phyloP scores from a whole-genome alignment of 1,140 invertebrate species.

The Zaprionus lachaisei region DNA sequence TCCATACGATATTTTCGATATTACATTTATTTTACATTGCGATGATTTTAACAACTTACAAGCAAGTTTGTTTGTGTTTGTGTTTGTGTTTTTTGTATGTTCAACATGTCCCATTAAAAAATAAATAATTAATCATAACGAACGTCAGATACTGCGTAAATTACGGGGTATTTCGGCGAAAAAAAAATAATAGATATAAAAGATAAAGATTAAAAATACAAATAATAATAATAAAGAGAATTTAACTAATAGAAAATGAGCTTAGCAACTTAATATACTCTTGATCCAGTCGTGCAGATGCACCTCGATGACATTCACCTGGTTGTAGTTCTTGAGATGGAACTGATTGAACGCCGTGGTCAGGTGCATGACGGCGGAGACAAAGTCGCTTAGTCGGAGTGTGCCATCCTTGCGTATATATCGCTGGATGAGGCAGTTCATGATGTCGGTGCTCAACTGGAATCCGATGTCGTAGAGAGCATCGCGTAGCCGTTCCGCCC shows the following conservation, averaged over 20 bases:
- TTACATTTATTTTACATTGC: conserved; percentile 45
- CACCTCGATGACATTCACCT: conserved; percentile 93
- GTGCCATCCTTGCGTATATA: conserved; percentile 98
- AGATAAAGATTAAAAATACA: neutral
- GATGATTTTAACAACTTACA: conserved; percentile 44
- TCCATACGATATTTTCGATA: neutral
- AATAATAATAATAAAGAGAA: conserved; percentile 12
- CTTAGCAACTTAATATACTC: conserved; percentile 69
- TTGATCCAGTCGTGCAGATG: conserved; percentile 88
- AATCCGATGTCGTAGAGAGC: conserved; percentile 95
- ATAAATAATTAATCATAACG: conserved; percentile 53
- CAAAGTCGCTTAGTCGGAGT: conserved; percentile 96
- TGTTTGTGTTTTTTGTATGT: conserved; percentile 15
- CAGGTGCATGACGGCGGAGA: conserved; percentile 94
- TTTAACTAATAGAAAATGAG: neutral
- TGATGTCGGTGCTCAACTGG: conserved; percentile 92
- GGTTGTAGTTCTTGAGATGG: conserved; percentile 92
- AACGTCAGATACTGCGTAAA: conserved; percentile 21
- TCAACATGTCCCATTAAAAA: conserved; percentile 46
- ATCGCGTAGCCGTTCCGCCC: conserved; percentile 93
- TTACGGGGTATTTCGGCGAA: conserved; percentile 30
- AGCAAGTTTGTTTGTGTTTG: conserved; percentile 10
- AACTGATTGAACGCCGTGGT: conserved; percentile 95
- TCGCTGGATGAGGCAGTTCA: conserved; percentile 92
- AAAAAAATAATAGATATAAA: conserved; percentile 21